Conservation (phyloP, 2,797 vertebrate genomes). For the Pangasius krempfi region DNA sequence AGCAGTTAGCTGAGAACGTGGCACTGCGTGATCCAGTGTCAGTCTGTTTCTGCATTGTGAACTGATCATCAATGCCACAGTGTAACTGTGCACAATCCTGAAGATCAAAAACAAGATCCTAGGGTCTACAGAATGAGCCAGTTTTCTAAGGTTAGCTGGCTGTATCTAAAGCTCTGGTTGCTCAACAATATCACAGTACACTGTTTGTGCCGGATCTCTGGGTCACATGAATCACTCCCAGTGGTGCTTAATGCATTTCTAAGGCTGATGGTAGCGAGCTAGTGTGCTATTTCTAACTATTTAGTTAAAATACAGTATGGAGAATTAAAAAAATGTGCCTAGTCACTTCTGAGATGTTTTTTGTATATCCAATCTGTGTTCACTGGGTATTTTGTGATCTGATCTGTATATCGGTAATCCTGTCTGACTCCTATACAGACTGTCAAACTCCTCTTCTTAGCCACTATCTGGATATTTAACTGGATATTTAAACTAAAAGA, state of each 20-base stretch:
- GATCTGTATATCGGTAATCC: background rate
- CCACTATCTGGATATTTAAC: background rate
- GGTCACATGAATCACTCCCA: background rate
- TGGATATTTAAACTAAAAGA: background rate
- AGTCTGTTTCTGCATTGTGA: background rate
- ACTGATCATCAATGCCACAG: constrained; percentile 1
- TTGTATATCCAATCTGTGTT: background rate
- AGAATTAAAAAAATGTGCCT: background rate
- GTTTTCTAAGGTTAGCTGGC: background rate
- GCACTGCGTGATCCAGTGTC: background rate
- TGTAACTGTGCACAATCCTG: background rate
- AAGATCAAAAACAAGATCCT: background rate
- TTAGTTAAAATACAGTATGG: background rate
- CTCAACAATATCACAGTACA: background rate
- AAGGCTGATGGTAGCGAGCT: background rate
- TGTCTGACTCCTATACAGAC: background rate
- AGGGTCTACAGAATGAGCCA: background rate
- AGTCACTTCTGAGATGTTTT: background rate
- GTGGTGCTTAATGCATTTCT: background rate
- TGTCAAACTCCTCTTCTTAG: background rate
- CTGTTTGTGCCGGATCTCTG: background rate
- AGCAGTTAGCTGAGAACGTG: background rate
- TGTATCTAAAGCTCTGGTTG: background rate
- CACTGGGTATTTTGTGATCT: background rate
- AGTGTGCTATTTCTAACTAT: background rate